These are phyloP conservation scores for Mythimna impura DNA, from an alignment of 2,888 invertebrate species.

Conservation along the genomic window DNA sequence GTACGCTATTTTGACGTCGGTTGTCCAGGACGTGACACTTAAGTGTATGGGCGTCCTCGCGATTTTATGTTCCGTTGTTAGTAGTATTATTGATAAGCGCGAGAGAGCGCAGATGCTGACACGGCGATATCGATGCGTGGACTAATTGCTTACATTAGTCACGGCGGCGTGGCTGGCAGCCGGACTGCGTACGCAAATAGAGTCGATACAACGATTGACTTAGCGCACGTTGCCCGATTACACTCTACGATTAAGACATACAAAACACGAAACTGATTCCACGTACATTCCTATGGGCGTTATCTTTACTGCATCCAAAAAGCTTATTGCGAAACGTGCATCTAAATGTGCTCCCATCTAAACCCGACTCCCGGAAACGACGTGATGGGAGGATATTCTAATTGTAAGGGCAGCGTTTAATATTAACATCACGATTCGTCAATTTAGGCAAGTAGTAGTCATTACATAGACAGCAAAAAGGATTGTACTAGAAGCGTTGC, in stretches of 20 bases:
- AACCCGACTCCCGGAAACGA: constrained; percentile 38
- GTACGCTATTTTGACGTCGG: constrained; percentile 66
- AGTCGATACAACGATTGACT: constrained; percentile 83
- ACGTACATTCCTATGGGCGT: constrained; percentile 44
- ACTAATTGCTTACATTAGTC: constrained; percentile 87
- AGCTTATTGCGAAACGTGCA: constrained; percentile 42
- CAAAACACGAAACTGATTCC: constrained; percentile 58
- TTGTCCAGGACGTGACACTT: constrained; percentile 62
- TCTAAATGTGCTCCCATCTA: constrained; percentile 21
- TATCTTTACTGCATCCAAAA: constrained; percentile 35
- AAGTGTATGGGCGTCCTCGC: constrained; percentile 53
- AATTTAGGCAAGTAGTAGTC: constrained; percentile 65
- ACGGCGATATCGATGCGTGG: constrained; percentile 80
- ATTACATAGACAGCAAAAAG: constrained; percentile 67
- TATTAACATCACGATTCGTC: constrained; percentile 36
- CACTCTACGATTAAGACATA: constrained; percentile 65
- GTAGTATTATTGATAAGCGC: constrained; percentile 71
- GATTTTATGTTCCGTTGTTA: constrained; percentile 63
- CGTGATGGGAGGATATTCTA: constrained; percentile 46
- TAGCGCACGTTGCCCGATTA: constrained; percentile 82
- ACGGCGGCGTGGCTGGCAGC: constrained; percentile 74
- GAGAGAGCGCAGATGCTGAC: constrained; percentile 77
- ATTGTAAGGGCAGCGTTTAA: constrained; percentile 44
- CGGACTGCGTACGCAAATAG: constrained; percentile 83
- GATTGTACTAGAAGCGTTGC: constrained; percentile 68